Evolutionary conservation across 2,888 invertebrate genomes (phyloP).

Genomic region (Pasiphila rectangulata): DNA sequence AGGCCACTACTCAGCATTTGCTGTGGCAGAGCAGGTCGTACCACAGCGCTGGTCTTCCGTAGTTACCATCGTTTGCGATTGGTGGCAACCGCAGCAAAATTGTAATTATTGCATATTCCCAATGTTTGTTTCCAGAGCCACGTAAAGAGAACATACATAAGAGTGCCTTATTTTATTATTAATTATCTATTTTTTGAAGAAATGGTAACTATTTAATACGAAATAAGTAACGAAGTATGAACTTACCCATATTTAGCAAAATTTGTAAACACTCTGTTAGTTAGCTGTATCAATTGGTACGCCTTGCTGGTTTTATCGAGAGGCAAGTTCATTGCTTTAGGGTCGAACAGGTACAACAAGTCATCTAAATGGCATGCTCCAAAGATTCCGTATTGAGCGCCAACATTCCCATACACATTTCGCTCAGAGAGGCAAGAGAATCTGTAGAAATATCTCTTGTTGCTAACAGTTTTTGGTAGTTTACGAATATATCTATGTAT

Average conservation of each 20-base stretch:
- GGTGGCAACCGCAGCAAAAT: too few relatives aligned
- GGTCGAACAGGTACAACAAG: constrained; percentile 43
- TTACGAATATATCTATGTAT: constrained; percentile 35
- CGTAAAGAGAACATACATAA: too few relatives aligned
- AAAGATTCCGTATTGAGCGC: constrained; percentile 35
- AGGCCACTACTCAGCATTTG: too few relatives aligned
- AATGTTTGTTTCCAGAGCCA: too few relatives aligned
- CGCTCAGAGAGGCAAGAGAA: constrained; percentile 44
- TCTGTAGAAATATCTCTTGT: constrained; percentile 41
- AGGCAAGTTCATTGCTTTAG: constrained; percentile 35
- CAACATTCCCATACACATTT: constrained; percentile 40
- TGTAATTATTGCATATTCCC: too few relatives aligned
- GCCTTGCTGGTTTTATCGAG: constrained; percentile 40
- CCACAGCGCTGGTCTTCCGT: too few relatives aligned
- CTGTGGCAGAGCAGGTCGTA: too few relatives aligned
- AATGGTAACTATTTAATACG: too few relatives aligned
- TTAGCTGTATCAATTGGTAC: constrained; percentile 45
- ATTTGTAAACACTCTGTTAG: constrained; percentile 47
- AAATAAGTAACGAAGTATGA: too few relatives aligned
- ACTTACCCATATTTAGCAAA: constrained; percentile 62
- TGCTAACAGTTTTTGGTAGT: constrained; percentile 25
- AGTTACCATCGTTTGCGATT: too few relatives aligned
- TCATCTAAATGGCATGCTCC: constrained; percentile 51
- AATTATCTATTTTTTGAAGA: too few relatives aligned
- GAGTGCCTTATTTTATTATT: too few relatives aligned